Conservation (phyloP, 2,888 invertebrate species). For the Drosophila stalkeri region DNA sequence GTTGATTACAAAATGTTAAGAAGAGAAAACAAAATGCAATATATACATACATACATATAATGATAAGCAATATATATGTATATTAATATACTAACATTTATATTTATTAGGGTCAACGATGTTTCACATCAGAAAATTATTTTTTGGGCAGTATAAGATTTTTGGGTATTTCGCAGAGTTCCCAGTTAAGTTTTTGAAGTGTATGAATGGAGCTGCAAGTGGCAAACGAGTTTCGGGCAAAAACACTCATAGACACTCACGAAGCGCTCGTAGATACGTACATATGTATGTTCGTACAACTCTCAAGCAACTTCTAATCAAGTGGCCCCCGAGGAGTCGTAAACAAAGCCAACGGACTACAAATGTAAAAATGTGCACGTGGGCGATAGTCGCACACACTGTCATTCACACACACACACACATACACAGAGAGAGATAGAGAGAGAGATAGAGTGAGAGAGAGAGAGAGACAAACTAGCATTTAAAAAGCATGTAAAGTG, state of each 20-base stretch:
- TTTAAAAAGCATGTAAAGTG: conserved; percentile 4
- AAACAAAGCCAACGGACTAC: conserved; percentile 66
- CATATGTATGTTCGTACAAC: conserved; percentile 43
- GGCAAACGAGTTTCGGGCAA: conserved; percentile 8
- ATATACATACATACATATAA: neutral
- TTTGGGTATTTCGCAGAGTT: neutral
- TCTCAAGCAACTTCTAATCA: conserved; percentile 77
- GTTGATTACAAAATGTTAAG: too few relatives aligned
- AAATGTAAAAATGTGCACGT: conserved; percentile 66
- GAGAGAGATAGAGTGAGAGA: too few relatives aligned
- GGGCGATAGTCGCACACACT: conserved; percentile 9
- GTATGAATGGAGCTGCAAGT: conserved; percentile 9
- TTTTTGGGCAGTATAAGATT: neutral
- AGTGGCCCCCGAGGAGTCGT: conserved; percentile 77
- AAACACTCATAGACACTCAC: conserved; percentile 26
- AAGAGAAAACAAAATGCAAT: neutral
- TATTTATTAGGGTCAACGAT: neutral
- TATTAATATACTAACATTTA: neutral
- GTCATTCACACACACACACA: neutral
- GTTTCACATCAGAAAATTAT: neutral
- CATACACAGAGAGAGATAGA: neutral
- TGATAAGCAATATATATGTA: too few relatives aligned
- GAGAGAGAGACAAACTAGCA: neutral
- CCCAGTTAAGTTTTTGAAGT: conserved; percentile 5
- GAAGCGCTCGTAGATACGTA: conserved; percentile 23